Conservation (phyloP, 1,140 invertebrate species). For the Diuraphis noxia region DNA sequence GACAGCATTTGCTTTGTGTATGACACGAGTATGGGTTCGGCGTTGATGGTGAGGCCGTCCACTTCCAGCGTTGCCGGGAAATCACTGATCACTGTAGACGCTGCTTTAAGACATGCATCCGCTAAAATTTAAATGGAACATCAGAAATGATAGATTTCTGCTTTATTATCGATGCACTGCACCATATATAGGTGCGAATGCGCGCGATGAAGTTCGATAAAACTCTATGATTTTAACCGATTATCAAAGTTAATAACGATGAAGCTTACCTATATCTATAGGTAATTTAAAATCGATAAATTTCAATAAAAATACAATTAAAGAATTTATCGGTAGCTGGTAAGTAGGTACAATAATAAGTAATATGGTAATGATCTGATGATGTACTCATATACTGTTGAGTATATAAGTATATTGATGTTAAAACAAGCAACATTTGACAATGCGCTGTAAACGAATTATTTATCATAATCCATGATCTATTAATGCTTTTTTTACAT, state of each 20-base stretch:
- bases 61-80: conserved; percentile 75
- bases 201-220: background rate
- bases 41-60: conserved; percentile 73
- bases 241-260: background rate
- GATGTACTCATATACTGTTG: too few relatives aligned
- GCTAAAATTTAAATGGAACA: conserved; percentile 65
- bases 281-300: background rate
- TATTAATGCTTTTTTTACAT: background rate
- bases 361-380: too few relatives aligned
- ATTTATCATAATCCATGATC: background rate
- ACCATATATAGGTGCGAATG: too few relatives aligned
- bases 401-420: too few relatives aligned
- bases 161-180: background rate
- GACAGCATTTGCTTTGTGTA: conserved; percentile 81
- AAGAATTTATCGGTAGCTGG: background rate
- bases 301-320: background rate
- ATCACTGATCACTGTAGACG: conserved; percentile 78
- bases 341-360: background rate
- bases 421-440: background rate
- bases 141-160: background rate
- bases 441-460: too few relatives aligned
- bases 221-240: background rate
- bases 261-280: background rate
- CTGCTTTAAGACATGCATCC: conserved; percentile 90
- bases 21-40: conserved; percentile 73